Evolutionary conservation across 2,797 vertebrate species (phyloP).

Genomic region (Trachurus trachurus): DNA sequence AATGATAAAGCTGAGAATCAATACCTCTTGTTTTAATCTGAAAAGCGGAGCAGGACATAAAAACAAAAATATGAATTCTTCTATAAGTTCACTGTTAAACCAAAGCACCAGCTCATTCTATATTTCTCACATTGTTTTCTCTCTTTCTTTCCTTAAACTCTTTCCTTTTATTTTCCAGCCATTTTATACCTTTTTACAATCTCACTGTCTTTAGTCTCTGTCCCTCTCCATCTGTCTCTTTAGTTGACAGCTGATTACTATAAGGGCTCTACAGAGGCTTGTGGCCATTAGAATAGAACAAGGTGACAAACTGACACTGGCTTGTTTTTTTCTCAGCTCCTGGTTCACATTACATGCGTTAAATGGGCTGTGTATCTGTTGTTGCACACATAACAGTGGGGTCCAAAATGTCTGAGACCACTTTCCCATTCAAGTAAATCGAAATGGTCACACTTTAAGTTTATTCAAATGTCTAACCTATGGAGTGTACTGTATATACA

Average conservation of each 20-base stretch:
- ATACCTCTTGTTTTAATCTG: background rate
- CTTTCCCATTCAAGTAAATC: no score
- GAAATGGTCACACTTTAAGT: no score
- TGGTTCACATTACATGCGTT: slow-evolving; percentile 43
- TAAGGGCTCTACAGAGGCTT: slow-evolving; percentile 50
- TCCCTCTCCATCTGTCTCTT: background rate
- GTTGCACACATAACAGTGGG: background rate
- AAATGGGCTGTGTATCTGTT: slow-evolving; percentile 16
- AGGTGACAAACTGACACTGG: slow-evolving; percentile 66
- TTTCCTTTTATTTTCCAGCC: background rate
- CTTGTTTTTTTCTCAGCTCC: slow-evolving; percentile 41
- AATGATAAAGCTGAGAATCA: background rate
- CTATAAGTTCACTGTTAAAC: slow-evolving; percentile 50
- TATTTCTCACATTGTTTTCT: slow-evolving; percentile 17
- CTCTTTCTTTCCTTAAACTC: background rate
- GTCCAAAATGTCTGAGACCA: no score
- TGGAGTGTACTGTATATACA: background rate
- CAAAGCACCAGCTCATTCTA: slow-evolving; percentile 47
- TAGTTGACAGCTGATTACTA: slow-evolving; percentile 61
- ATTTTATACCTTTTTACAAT: background rate
- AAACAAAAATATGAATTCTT: slow-evolving; percentile 49
- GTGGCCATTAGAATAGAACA: slow-evolving; percentile 66
- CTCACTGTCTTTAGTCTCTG: background rate
- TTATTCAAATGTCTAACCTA: no score
- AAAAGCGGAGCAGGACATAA: slow-evolving; percentile 14